A percentile compares a stretch with the other conserved stretches of the same genome.
phyloP scores from a whole-genome alignment of 2,797 vertebrate genomes.

The Sebastes itinus region DNA sequence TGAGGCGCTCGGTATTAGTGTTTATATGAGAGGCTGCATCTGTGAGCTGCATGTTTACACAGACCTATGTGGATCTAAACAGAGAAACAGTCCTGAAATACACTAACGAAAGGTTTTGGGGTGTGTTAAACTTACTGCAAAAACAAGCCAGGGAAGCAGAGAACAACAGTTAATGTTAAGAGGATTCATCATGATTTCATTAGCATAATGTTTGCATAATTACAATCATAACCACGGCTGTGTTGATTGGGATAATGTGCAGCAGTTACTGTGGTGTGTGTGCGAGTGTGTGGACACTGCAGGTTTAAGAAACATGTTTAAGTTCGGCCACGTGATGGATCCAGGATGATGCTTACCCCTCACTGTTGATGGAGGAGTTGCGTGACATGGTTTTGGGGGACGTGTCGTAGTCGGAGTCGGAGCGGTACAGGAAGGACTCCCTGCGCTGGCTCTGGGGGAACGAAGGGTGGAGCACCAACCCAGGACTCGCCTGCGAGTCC shows the following conservation, averaged over 20 bases:
- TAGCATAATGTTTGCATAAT: conserved; percentile 62
- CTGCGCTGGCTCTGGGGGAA: conserved; percentile 89
- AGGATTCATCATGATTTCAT: conserved; percentile 54
- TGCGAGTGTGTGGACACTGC: background rate
- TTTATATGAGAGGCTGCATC: conserved; percentile 47
- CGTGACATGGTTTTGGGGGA: conserved; percentile 94
- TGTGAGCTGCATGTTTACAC: conserved; percentile 55
- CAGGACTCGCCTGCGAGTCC: conserved; percentile 93
- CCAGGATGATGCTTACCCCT: conserved; percentile 84
- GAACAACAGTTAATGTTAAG: conserved; percentile 31
- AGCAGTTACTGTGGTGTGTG: background rate
- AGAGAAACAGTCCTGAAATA: conserved; percentile 25
- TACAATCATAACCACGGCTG: conserved; percentile 38
- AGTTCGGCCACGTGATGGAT: conserved; percentile 4
- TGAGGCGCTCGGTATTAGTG: conserved; percentile 24
- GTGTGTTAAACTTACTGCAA: conserved; percentile 20
- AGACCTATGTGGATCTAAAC: conserved; percentile 58
- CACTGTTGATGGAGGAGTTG: conserved; percentile 94
- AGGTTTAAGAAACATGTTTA: background rate
- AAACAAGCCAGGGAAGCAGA: conserved; percentile 34
- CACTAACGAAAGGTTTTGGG: conserved; percentile 14
- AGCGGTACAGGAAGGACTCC: conserved; percentile 95
- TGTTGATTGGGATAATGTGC: conserved; percentile 47
- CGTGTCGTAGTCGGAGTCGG: conserved; percentile 93
- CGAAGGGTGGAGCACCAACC: conserved; percentile 89